Conservation (phyloP, 2,113 vertebrate species). For the Pelobates fuscus region DNA sequence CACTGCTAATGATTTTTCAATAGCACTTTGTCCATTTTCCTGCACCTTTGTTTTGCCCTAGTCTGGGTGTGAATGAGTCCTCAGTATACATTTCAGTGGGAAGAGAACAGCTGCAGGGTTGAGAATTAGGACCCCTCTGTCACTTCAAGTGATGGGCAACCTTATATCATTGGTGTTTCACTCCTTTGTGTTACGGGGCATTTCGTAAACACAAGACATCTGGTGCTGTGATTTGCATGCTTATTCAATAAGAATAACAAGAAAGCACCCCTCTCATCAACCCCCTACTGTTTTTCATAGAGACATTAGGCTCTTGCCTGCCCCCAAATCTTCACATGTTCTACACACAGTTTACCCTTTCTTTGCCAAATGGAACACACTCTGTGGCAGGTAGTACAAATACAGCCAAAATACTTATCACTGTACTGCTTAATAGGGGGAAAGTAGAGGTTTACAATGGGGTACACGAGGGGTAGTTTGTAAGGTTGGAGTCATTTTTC, state of each 20-base stretch:
- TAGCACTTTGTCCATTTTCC: neutral
- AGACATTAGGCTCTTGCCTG: neutral
- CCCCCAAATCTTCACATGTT: conserved; percentile 3
- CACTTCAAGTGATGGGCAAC: conserved; percentile 9
- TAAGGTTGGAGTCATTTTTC: too few relatives aligned
- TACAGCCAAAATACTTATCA: neutral
- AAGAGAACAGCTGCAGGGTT: conserved; percentile 27
- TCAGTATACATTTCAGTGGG: conserved; percentile 5
- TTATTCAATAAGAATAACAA: conserved; percentile 24
- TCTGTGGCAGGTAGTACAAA: neutral
- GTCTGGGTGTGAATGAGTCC: conserved; percentile 10
- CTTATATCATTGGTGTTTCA: conserved; percentile 13
- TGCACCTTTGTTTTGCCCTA: neutral
- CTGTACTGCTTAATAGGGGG: neutral
- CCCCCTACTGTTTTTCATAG: conserved; percentile 19
- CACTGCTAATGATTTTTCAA: neutral
- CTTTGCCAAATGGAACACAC: neutral
- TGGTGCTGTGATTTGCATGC: conserved; percentile 30
- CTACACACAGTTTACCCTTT: neutral
- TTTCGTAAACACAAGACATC: conserved; percentile 40
- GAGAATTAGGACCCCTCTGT: conserved; percentile 4
- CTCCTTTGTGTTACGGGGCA: conserved; percentile 14
- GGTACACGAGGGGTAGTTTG: too few relatives aligned
- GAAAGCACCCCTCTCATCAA: conserved; percentile 8
- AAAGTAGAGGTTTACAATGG: too few relatives aligned